Conservation (phyloP, 92 coral and sea anemone species). For the Epizoanthus illoricatus region DNA sequence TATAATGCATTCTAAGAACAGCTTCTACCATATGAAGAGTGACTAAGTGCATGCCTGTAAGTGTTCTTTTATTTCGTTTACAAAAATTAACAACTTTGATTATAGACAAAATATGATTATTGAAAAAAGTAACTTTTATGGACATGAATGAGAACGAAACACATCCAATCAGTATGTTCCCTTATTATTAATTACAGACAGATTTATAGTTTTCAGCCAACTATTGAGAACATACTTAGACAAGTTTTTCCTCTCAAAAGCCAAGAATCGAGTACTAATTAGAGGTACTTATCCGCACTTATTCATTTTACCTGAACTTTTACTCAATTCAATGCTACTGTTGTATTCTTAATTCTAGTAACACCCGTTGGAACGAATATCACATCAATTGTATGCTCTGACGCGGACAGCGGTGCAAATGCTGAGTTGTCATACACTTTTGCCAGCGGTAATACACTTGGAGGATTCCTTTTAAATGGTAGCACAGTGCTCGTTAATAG, state of each 20-base stretch:
- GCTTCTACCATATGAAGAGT: too few species aligned
- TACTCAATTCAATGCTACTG: neutral
- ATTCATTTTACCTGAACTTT: too few species aligned
- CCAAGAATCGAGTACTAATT: too few species aligned
- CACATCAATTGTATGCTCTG: slow-evolving; percentile 49
- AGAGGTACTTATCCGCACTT: too few species aligned
- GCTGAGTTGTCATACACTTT: slow-evolving; percentile 54
- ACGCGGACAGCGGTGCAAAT: slow-evolving; percentile 61
- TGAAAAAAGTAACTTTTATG: too few species aligned
- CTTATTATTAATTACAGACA: too few species aligned
- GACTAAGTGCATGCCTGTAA: too few species aligned
- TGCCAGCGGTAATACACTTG: slow-evolving; percentile 60
- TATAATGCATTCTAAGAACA: too few species aligned
- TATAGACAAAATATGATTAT: neutral
- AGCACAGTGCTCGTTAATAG: slow-evolving; percentile 43
- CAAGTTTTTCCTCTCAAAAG: too few species aligned
- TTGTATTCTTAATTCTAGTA: slow-evolving; percentile 10
- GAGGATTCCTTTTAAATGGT: slow-evolving; percentile 52
- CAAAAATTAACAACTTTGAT: neutral
- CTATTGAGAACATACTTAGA: too few species aligned
- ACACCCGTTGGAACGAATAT: slow-evolving; percentile 42
- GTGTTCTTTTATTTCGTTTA: neutral
- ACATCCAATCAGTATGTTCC: too few species aligned
- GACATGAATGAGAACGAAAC: neutral
- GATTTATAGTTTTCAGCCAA: neutral